Conservation (phyloP, 2,797 vertebrate species). For the Coluber constrictor region DNA sequence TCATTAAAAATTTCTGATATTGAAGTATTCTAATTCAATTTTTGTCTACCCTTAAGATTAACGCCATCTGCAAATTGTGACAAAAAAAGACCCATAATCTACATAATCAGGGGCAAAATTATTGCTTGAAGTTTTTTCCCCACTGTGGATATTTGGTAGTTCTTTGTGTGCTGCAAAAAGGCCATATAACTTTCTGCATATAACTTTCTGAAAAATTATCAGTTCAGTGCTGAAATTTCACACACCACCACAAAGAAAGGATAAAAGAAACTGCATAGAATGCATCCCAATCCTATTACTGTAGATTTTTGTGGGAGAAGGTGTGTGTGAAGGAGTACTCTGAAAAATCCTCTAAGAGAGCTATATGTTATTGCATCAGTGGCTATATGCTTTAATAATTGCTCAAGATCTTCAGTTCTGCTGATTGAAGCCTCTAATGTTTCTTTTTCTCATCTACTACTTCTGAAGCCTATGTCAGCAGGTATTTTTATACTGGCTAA, state of each 20-base stretch:
- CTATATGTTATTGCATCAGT: constrained; percentile 46
- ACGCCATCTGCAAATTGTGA: neutral
- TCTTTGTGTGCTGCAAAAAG: neutral
- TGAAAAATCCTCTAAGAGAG: neutral
- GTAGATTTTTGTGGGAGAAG: neutral
- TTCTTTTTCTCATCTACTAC: neutral
- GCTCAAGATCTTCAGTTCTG: neutral
- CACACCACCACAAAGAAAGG: neutral
- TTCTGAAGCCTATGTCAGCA: neutral
- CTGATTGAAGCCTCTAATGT: neutral
- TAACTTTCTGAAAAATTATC: neutral
- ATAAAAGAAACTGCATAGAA: neutral
- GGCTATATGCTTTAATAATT: neutral
- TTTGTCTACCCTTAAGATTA: neutral
- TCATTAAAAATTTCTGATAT: neutral
- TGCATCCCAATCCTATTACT: neutral
- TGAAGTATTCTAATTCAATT: neutral
- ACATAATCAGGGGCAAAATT: neutral
- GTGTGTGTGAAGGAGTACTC: neutral
- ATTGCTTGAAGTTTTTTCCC: neutral
- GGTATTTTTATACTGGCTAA: neutral
- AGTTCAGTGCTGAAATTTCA: neutral
- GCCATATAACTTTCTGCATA: neutral
- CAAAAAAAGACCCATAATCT: neutral
- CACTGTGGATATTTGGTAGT: no score